phyloP scores from a whole-genome alignment of 2,888 invertebrate genomes.

The Camptogramma bilineatum region DNA sequence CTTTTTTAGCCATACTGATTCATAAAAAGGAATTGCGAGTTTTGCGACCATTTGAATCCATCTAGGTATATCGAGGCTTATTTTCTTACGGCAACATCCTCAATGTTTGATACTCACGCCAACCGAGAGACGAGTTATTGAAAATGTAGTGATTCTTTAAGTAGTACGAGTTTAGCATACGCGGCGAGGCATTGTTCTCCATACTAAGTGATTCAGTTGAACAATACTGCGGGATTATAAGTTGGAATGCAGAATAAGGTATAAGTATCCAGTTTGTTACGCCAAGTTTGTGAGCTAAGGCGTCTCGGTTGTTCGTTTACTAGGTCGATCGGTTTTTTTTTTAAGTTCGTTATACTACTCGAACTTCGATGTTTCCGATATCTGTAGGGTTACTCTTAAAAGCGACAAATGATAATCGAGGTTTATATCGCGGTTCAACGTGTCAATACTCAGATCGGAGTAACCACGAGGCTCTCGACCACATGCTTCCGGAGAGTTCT shows the following conservation, averaged over 20 bases:
- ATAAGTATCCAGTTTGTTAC: constrained; percentile 1
- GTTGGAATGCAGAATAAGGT: constrained; percentile 11
- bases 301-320: not conserved
- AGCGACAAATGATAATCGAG: too few relatives aligned
- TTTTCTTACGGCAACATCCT: not conserved
- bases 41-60: too few relatives aligned
- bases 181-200: constrained; percentile 61
- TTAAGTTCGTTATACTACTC: not conserved
- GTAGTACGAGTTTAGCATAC: constrained; percentile 53
- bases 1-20: too few relatives aligned
- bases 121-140: constrained; percentile 50
- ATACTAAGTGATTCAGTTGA: constrained; percentile 50
- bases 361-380: too few relatives aligned
- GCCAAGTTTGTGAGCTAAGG: not conserved
- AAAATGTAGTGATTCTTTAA: constrained; percentile 44
- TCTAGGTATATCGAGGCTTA: too few relatives aligned
- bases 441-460: too few relatives aligned
- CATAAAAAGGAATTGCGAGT: too few relatives aligned
- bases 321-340: not conserved
- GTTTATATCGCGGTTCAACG: too few relatives aligned
- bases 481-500: too few relatives aligned
- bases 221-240: constrained; percentile 30
- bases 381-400: too few relatives aligned
- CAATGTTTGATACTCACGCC: constrained; percentile 43
- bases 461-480: too few relatives aligned